Evolutionary conservation across 2,797 vertebrate species (phyloP), one percentile per base, ranked within the genome.

Genomic region (Chloroceryle inda): DNA sequence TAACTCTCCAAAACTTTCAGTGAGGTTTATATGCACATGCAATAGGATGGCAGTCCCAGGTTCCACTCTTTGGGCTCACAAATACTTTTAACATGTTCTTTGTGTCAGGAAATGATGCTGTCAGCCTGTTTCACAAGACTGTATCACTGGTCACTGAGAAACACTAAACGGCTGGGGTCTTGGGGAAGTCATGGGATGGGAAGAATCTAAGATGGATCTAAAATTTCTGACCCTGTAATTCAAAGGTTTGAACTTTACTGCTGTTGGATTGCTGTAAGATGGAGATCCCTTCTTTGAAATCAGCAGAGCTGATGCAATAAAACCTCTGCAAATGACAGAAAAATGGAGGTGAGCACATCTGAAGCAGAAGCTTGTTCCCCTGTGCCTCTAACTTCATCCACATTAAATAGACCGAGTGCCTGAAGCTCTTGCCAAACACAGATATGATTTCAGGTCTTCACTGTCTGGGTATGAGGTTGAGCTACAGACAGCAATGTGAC

Each of bases 361-460:
- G 33, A 35, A 92, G 20, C 11, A 23, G 38, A 56, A 50, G n/a
- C 50, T 66, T 61, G 18, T 33, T 69, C 33, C 14, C 17, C 31
- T n/a, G 0, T 38, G 13, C 31, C 21, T 82, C 55, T n/a, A 42
- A 24, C 13, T 76, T 59, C 31, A n/a, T 19, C 59, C 59, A 15
- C 5, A 8, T 40, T 9, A 31, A 62, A 66, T 6, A 23, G 13
- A 12, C 4, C 5, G 31, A 1, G 1, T 29, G 73, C 55, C 73
- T 19, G 61, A 38, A 55, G n/a, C 61, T 64, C 40, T 6, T 59
- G 35, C 76, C 67, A 81, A 53, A 68, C 22, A 27, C 3, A 67
- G 88, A 83, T 78, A 75, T 10, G 63, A 73, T 95, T 96, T 93
- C 93, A 92, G 80, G 47, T 58, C 61, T 73, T 66, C 85, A 82